Evolutionary conservation across 2,888 invertebrate genomes (phyloP), one percentile per base, ranked within the genome.

Genomic region (Allacma fusca): DNA sequence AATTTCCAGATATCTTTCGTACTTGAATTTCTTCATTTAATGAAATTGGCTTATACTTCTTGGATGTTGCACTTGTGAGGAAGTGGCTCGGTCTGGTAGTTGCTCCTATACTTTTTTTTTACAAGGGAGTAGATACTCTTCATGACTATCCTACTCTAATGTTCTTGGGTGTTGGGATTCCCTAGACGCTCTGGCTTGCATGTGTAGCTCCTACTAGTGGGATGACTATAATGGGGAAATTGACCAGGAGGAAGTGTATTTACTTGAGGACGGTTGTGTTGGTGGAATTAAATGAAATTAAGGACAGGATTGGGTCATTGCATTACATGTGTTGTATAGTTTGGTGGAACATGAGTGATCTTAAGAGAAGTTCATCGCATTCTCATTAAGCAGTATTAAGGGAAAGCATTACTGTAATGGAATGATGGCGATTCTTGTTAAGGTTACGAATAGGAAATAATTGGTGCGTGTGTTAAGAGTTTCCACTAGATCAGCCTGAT

Each of bases 281-380:
- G 65, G 26, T 13, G 28, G 40, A 23, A 40, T 12, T 28, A 24
- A 26, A 26, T 70, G 13, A 44, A 70, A 40, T 26, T n/a, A 24
- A 12, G 44, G 23, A 9, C 1, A 26, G 44, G 12, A 34, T 13
- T 26, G 71, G 43, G 71, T 57, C 28, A 23, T 71, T 26, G 26
- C 23, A 50, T 71, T 28, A 28, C 16, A 65, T 19, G 65, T 44
- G 1, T 23, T 70, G 70, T 21, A 21, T 40, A 43, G 23, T 50
- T 24, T 71, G 68, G 40, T 4, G 16, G 70, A 57, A 71, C 71
- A n/a, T 71, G 71, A 57, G 57, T 71, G 71, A 71, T 71, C 71
- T 71, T 50, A 50, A 26, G 71, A 50, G 50, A 73, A 62, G 23
- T 73, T 62, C 59, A 73, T 73, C 24, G 34, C 62, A 64, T 73